A percentile compares a stretch with the other conserved stretches of the same genome.
phyloP scores from a whole-genome alignment of 2,113 vertebrate species.

The Ceyx margarethae region DNA sequence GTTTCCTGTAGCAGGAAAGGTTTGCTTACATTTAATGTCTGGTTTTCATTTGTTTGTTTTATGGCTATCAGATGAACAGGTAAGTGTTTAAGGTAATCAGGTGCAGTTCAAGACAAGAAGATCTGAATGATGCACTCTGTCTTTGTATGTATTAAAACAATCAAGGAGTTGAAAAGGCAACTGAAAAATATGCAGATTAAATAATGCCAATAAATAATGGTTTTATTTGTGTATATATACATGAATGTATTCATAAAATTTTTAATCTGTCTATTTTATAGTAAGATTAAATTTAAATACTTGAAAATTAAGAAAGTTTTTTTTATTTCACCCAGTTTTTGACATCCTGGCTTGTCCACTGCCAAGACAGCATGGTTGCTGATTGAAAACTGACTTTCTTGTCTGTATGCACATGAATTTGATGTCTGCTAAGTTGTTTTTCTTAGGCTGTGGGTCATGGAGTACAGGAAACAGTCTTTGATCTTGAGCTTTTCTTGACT shows the following conservation, averaged over 20 bases:
- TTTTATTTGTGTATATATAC: neutral
- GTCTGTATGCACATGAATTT: accelerated
- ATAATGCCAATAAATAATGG: accelerated
- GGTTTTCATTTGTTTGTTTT: slow-evolving; percentile 47
- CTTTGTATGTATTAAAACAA: neutral
- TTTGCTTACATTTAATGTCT: slow-evolving; percentile 18
- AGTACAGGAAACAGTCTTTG: neutral
- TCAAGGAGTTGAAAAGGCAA: neutral
- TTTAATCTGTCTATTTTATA: neutral
- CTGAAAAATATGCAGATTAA: neutral
- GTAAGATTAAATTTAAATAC: neutral
- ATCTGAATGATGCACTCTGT: neutral
- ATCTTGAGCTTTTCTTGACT: neutral
- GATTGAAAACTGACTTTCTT: neutral
- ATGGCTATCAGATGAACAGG: slow-evolving; percentile 23
- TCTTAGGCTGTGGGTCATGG: neutral
- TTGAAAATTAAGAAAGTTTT: neutral
- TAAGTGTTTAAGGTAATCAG: neutral
- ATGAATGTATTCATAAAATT: neutral
- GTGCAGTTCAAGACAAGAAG: neutral
- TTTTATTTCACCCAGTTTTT: neutral
- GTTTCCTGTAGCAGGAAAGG: neutral
- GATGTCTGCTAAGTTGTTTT: neutral
- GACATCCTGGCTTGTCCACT: neutral
- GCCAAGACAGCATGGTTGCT: neutral